These are phyloP conservation scores for Phalacrocorax brasilianus DNA, from an alignment of 2,113 vertebrate species.

Conservation along the genomic window DNA sequence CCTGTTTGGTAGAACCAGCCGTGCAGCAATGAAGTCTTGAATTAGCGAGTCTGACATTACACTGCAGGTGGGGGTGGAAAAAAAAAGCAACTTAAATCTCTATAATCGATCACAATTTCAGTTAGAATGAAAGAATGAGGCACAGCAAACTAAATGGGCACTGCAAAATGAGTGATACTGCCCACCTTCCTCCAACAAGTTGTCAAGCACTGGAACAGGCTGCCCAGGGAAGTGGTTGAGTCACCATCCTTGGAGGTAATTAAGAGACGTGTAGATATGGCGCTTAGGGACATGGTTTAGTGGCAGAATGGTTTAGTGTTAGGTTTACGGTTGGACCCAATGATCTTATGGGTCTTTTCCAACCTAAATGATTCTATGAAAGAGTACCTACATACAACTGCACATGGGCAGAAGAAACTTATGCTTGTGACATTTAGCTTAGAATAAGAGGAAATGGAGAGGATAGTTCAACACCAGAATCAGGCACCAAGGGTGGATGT, in stretches of 20 bases:
- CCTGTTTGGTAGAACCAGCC: slow-evolving; percentile 93
- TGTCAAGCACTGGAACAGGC: neutral
- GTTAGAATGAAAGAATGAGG: neutral
- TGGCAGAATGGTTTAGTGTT: neutral
- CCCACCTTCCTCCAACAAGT: neutral
- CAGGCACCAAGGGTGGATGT: neutral
- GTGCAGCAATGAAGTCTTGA: slow-evolving; percentile 85
- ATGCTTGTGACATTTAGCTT: neutral
- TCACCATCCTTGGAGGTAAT: neutral
- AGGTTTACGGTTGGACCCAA: neutral
- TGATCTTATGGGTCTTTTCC: neutral
- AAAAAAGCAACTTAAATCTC: neutral
- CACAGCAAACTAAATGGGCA: neutral
- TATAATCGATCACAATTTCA: neutral
- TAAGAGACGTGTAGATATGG: neutral
- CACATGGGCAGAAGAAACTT: neutral
- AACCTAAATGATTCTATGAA: neutral
- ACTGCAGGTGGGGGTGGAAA: slow-evolving; percentile 59
- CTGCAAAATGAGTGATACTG: neutral
- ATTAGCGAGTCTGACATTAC: slow-evolving; percentile 86
- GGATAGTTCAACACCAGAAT: neutral
- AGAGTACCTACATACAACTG: neutral
- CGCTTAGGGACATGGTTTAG: neutral
- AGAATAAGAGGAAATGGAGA: neutral
- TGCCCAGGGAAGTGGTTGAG: neutral